A percentile compares a stretch with the other conserved stretches of the same genome.
Conservation (phyloP, 2,888 invertebrate species). For the Ophraella communa region DNA sequence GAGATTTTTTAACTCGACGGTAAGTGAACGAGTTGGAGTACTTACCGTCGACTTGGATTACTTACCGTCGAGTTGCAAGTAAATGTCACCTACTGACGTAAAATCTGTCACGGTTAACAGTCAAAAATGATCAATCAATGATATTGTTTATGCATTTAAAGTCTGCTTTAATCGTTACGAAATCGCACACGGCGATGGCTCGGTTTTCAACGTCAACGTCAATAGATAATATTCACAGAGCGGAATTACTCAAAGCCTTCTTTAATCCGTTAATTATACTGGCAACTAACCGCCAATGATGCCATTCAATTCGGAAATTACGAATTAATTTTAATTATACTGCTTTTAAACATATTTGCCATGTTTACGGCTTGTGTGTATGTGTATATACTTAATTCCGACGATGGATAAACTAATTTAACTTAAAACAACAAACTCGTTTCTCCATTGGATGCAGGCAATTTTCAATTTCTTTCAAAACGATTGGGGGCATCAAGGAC, state of each 20-base stretch:
- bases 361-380: slow-evolving; percentile 43
- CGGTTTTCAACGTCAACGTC: slow-evolving; percentile 35
- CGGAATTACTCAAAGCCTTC: slow-evolving; percentile 57
- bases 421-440: slow-evolving; percentile 44
- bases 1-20: too few relatives aligned
- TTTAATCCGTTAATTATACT: slow-evolving; percentile 57
- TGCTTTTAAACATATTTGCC: slow-evolving; percentile 42
- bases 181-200: background rate
- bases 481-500: slow-evolving; percentile 13
- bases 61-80: too few relatives aligned
- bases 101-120: too few relatives aligned
- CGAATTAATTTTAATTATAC: slow-evolving; percentile 52
- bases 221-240: slow-evolving; percentile 44
- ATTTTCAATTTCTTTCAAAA: slow-evolving; percentile 27
- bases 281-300: slow-evolving; percentile 56
- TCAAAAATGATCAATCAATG: too few relatives aligned
- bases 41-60: too few relatives aligned
- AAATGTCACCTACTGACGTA: too few relatives aligned
- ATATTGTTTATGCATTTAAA: background rate
- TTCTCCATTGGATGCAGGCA: slow-evolving; percentile 23
- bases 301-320: slow-evolving; percentile 57
- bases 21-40: too few relatives aligned
- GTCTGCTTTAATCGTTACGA: background rate
- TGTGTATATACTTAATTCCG: slow-evolving; percentile 41
- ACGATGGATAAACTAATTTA: slow-evolving; percentile 46